Conservation (phyloP, 2,113 vertebrate genomes). For the human region GRCh38 chr2:241213001-241213500, state of each 20-base stretch:
- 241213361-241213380: too few relatives aligned
- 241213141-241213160: too few relatives aligned
- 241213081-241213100: rapidly evolving
- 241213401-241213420: not conserved
- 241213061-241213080: not conserved
- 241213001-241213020: too few relatives aligned
- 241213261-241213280: too few relatives aligned
- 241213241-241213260: too few relatives aligned
- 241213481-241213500: not conserved
- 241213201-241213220: too few relatives aligned
- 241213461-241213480: not conserved
- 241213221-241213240: too few relatives aligned
- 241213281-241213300: not conserved
- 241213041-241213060: not conserved
- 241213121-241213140: not conserved
- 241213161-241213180: too few relatives aligned
- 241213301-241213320: not conserved
- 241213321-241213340: not conserved
- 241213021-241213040: rapidly evolving
- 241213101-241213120: too few relatives aligned
- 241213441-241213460: not conserved
- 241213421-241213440: not conserved
- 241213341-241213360: not conserved
- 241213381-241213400: too few relatives aligned
- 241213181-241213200: too few relatives aligned